Evolutionary conservation across 2,888 invertebrate genomes (phyloP), one percentile per base, ranked within the genome.

Genomic region (Cephus sareptanus): DNA sequence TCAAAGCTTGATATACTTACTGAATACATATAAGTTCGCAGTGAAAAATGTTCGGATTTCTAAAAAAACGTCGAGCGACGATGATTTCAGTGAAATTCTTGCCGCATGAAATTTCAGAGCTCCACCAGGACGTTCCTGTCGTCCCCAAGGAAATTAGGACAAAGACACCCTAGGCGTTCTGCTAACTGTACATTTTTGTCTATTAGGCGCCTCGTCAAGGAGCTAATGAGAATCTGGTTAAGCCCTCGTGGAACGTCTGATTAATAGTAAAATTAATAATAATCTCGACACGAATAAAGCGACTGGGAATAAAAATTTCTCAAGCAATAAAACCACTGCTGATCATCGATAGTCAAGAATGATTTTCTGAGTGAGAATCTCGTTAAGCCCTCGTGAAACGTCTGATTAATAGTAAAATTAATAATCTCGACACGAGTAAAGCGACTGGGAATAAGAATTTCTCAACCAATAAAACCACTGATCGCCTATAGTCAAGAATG

Each of bases 321-420:
- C 9, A 9, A 56, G 9, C 2, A 15, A 56, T 56, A 23, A 56
- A 6, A 56, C 3, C 56, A 33, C 33, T 1, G 23, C 31, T 31
- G 31, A 40, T 13, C 4, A 1, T 37, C 13, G 13, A 6, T 40
- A 23, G 23, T 56, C 15, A 56, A 56, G 82, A 79, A 83, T 83
- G 83, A 79, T 83, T 83, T 83, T 84, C 83, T 30, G 30, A 30
- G 1, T 23, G 56, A 56, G 2, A 56, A 56, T 56, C 56, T 56
- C 2, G 23, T 56, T 56, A 56, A 56, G 56, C 9, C 23, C 56
- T 23, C 23, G 9, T 56, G 23, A 23, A 56, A 56, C 6, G 2
- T 9, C 23, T 9, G 0, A 0, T 56, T 56, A 9, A 56, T 56
- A 9, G 23, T 56, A 2, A 23, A 9, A 56, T 56, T 23, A 23